Evolutionary conservation across 2,888 invertebrate genomes (phyloP).

Genomic region (Aromia moschata): DNA sequence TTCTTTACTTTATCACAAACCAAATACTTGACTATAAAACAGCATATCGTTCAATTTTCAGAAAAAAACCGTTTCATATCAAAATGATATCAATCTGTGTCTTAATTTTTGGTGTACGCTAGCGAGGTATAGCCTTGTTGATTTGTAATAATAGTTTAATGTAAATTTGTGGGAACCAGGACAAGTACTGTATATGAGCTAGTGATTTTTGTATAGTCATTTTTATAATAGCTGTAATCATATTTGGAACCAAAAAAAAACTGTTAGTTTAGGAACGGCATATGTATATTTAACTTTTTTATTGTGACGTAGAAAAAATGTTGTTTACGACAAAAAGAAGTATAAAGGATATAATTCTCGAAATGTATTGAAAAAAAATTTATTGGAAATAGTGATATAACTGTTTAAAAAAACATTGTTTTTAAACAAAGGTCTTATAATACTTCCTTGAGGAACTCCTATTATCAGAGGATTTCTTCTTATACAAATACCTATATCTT

Average conservation of each 20-base stretch:
- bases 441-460: too few relatives aligned
- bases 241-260: conserved; percentile 49
- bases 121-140: conserved; percentile 27
- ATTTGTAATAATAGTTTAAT: conserved; percentile 24
- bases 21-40: too few relatives aligned
- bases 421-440: too few relatives aligned
- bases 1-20: too few relatives aligned
- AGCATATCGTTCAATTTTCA: conserved; percentile 10
- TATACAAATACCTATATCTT: too few relatives aligned
- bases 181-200: conserved; percentile 45
- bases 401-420: too few relatives aligned
- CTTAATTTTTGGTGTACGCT: conserved; percentile 39
- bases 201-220: conserved; percentile 56
- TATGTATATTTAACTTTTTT: conserved; percentile 17
- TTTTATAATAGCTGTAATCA: conserved; percentile 53
- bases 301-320: conserved; percentile 3
- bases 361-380: too few relatives aligned
- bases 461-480: too few relatives aligned
- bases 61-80: conserved; percentile 16
- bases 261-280: conserved; percentile 18
- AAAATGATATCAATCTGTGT: conserved; percentile 44
- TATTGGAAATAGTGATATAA: too few relatives aligned
- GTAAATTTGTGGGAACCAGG: conserved; percentile 46
- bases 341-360: too few relatives aligned
- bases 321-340: conserved; percentile 11